phyloP scores from a whole-genome alignment of 2,888 invertebrate species.

The Drosophila lutescens region DNA sequence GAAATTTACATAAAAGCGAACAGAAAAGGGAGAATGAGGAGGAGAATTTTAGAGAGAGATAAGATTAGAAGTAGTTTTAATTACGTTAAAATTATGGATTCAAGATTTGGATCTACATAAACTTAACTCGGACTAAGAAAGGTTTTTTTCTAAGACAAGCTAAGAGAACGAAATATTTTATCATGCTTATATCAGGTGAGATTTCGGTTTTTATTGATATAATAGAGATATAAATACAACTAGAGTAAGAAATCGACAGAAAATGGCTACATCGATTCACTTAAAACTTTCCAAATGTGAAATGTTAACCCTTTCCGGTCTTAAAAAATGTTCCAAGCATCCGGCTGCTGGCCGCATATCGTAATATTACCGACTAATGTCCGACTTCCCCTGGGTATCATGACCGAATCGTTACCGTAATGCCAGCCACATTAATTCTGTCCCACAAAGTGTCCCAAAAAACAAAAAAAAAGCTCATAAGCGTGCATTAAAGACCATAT shows the following conservation, averaged over 20 bases:
- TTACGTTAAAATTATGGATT: neutral
- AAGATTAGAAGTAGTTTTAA: neutral
- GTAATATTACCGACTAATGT: conserved; percentile 36
- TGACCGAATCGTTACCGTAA: conserved; percentile 45
- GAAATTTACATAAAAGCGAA: neutral
- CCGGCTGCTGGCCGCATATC: conserved; percentile 23
- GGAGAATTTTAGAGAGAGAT: neutral
- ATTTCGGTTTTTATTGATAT: too few species aligned
- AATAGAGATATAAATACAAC: neutral
- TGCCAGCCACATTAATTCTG: conserved; percentile 44
- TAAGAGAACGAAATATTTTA: too few species aligned
- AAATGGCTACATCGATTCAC: too few species aligned
- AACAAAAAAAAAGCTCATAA: conserved; percentile 26
- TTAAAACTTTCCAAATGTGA: conserved; percentile 11
- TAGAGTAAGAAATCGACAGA: neutral
- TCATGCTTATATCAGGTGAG: too few species aligned
- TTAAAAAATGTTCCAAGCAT: conserved; percentile 21
- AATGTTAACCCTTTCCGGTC: conserved; percentile 15
- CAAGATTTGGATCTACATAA: neutral
- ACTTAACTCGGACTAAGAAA: neutral
- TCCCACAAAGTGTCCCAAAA: conserved; percentile 49
- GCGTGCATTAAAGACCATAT: conserved; percentile 62
- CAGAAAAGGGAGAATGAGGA: neutral
- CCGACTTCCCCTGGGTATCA: conserved; percentile 38
- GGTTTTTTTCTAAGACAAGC: too few species aligned